phyloP scores from a whole-genome alignment of 1,140 invertebrate genomes.

The Aphelenchoides avenae region DNA sequence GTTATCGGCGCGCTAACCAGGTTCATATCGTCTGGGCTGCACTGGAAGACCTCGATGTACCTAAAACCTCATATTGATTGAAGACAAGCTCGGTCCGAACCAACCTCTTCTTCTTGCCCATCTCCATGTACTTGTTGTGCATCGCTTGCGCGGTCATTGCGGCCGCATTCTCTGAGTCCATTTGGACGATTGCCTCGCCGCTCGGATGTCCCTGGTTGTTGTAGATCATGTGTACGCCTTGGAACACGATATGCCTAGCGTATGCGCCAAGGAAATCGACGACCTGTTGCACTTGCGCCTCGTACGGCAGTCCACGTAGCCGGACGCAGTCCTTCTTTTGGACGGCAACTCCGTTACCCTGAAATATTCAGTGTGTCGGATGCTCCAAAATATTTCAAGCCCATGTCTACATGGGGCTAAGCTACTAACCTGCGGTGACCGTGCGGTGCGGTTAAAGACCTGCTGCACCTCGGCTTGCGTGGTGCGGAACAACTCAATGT shows the following conservation, averaged over 20 bases:
- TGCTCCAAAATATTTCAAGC: no score
- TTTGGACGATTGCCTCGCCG: conserved; percentile 98
- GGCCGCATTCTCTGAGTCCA: conserved; percentile 88
- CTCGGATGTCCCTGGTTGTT: conserved; percentile 83
- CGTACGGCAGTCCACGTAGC: conserved; percentile 86
- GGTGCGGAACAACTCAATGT: conserved; percentile 95
- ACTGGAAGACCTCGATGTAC: conserved; percentile 97
- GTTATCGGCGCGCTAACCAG: no score
- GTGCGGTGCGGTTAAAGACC: conserved; percentile 64
- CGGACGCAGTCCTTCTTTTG: conserved; percentile 78
- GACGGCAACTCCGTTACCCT: conserved; percentile 11
- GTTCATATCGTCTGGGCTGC: conserved; percentile 92
- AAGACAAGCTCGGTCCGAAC: neutral
- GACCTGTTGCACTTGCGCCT: conserved; percentile 69
- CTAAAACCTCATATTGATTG: no score
- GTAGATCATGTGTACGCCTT: conserved; percentile 65
- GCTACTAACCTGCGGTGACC: conserved; percentile 59
- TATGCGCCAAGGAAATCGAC: conserved; percentile 92
- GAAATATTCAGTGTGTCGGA: no score
- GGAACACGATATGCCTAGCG: conserved; percentile 87
- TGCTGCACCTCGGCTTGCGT: conserved; percentile 98
- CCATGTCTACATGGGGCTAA: no score
- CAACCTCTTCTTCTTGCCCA: conserved; percentile 79
- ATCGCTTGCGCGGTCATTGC: conserved; percentile 78
- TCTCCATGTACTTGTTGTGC: conserved; percentile 92